phyloP scores from a whole-genome alignment of 2,113 vertebrate species.

The Atlantisia rogersi region DNA sequence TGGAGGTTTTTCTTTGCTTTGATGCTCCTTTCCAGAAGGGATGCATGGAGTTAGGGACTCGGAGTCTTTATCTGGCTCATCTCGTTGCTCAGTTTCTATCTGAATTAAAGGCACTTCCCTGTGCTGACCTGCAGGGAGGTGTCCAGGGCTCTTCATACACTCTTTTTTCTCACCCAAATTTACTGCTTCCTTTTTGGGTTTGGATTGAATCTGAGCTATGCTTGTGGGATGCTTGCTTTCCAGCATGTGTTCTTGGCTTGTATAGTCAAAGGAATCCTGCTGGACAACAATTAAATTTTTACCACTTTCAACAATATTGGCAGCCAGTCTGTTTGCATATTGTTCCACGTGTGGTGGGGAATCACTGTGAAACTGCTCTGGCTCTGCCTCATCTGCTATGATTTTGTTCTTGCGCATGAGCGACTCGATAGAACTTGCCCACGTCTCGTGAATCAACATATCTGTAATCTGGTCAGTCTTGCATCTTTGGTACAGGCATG shows the following conservation, averaged over 20 bases:
- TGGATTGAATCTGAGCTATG: constrained; percentile 50
- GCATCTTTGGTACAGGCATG: constrained; percentile 89
- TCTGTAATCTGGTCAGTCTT: constrained; percentile 90
- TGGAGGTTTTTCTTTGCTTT: constrained; percentile 53
- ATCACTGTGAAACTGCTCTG: constrained; percentile 68
- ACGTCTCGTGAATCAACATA: constrained; percentile 94
- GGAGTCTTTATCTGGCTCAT: constrained; percentile 65
- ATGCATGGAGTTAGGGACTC: not conserved
- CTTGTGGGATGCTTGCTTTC: constrained; percentile 70
- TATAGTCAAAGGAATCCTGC: constrained; percentile 71
- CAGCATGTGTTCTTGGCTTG: constrained; percentile 47
- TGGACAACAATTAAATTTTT: constrained; percentile 75
- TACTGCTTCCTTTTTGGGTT: constrained; percentile 43
- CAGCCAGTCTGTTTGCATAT: constrained; percentile 80
- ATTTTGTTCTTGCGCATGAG: constrained; percentile 98
- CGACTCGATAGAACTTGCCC: constrained; percentile 94
- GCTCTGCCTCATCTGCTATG: constrained; percentile 80
- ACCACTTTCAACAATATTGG: constrained; percentile 83
- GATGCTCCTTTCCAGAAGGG: not conserved
- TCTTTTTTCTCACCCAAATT: constrained; percentile 68
- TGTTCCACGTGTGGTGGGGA: constrained; percentile 80
- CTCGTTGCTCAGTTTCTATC: constrained; percentile 90
- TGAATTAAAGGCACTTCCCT: constrained; percentile 96
- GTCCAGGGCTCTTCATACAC: not conserved
- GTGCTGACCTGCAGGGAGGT: constrained; percentile 28